A percentile compares a stretch with the other conserved stretches of the same genome.
These are phyloP conservation scores for Tipula helvola DNA, from an alignment of 2,888 invertebrate species.

Conservation along the genomic window DNA sequence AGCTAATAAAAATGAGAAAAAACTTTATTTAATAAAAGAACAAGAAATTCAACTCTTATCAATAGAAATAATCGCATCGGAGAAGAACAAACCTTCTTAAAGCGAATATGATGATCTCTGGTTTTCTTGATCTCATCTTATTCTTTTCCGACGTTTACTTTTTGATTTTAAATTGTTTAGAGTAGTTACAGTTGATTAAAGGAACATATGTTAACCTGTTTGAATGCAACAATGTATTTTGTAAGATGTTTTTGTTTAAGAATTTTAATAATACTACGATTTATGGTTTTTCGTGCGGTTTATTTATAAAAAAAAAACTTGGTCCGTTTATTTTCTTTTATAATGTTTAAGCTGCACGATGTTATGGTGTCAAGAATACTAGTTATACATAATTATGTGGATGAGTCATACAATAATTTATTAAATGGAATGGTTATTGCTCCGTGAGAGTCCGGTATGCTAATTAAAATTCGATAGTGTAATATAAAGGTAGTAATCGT, in stretches of 20 bases:
- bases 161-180: not conserved
- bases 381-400: not conserved
- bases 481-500: not conserved
- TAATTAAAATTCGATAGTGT: not conserved
- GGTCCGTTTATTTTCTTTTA: not conserved
- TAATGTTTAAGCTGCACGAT: not conserved
- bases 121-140: not conserved
- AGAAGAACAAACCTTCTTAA: not conserved
- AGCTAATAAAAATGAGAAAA: not conserved
- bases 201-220: not conserved
- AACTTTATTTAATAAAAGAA: not conserved
- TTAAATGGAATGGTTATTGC: not conserved
- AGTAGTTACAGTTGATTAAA: not conserved
- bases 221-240: not conserved
- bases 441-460: not conserved
- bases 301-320: not conserved
- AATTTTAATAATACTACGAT: not conserved
- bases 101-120: not conserved
- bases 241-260: not conserved
- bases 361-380: not conserved
- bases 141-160: not conserved
- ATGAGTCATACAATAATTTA: not conserved
- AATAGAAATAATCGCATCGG: not conserved
- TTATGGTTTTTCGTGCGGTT: not conserved
- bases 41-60: slow-evolving; percentile 4